These are phyloP conservation scores for Florisuga fusca DNA, from an alignment of 2,797 vertebrate species.

Conservation along the genomic window DNA sequence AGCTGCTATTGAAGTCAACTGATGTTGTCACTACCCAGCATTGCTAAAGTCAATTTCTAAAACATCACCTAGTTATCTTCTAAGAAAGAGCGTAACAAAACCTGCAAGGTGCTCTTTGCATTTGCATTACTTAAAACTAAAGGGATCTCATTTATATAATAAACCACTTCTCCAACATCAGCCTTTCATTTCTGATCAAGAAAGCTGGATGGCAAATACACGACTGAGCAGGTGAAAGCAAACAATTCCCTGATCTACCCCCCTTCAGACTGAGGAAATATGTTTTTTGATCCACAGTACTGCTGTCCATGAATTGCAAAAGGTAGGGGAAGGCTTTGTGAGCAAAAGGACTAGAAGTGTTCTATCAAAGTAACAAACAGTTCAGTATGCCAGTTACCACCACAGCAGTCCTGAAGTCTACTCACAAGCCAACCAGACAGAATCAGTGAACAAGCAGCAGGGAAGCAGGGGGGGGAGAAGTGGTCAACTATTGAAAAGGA, in stretches of 20 bases:
- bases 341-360: not conserved
- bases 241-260: not conserved
- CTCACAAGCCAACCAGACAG: not conserved
- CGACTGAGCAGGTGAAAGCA: not conserved
- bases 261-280: not conserved
- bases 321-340: not conserved
- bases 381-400: not conserved
- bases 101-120: not conserved
- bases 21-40: constrained; percentile 29
- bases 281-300: not conserved
- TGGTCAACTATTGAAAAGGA: not conserved
- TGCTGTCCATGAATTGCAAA: not conserved
- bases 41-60: not conserved
- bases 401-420: not conserved
- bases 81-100: not conserved
- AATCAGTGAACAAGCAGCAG: not conserved
- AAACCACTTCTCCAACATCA: not conserved
- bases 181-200: not conserved
- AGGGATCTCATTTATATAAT: not conserved
- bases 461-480: rapidly evolving
- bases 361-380: not conserved
- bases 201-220: not conserved
- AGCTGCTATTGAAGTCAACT: constrained; percentile 64
- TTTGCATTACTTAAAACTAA: not conserved
- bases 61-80: not conserved